Evolutionary conservation across 2,888 invertebrate genomes (phyloP).

Genomic region (Acleris laterana): DNA sequence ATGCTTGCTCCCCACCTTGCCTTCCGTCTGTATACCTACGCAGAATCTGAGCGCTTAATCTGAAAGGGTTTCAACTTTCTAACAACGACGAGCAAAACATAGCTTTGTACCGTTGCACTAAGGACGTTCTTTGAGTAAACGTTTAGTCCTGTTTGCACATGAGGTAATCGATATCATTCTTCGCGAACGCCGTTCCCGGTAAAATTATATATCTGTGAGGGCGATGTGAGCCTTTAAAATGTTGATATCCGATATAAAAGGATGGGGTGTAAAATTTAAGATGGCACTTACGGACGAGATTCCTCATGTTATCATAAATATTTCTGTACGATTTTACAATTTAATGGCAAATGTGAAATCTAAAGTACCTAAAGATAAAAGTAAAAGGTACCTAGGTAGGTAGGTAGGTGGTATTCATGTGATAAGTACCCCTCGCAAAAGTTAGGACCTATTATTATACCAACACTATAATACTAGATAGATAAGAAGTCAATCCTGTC

Average conservation of each 20-base stretch:
- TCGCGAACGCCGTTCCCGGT: slow-evolving; percentile 44
- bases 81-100: slow-evolving; percentile 35
- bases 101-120: slow-evolving; percentile 23
- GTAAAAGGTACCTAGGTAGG: no score
- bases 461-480: no score
- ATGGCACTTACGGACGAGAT: slow-evolving; percentile 26
- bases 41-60: slow-evolving; percentile 67
- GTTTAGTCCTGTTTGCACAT: slow-evolving; percentile 34
- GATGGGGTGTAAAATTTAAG: slow-evolving; percentile 42
- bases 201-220: slow-evolving; percentile 35
- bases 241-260: slow-evolving; percentile 39
- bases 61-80: slow-evolving; percentile 73
- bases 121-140: slow-evolving; percentile 20
- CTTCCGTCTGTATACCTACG: slow-evolving; percentile 66
- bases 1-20: slow-evolving; percentile 71
- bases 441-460: no score
- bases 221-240: slow-evolving; percentile 44
- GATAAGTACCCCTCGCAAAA: no score
- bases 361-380: no score
- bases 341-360: not conserved
- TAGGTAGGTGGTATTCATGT: no score
- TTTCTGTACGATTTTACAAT: slow-evolving; percentile 8
- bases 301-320: slow-evolving; percentile 19
- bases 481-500: no score
- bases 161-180: slow-evolving; percentile 61